A percentile compares a stretch with the other conserved stretches of the same genome.
Conservation (phyloP, 2,113 vertebrate genomes). For the Carlito syrichta region DNA sequence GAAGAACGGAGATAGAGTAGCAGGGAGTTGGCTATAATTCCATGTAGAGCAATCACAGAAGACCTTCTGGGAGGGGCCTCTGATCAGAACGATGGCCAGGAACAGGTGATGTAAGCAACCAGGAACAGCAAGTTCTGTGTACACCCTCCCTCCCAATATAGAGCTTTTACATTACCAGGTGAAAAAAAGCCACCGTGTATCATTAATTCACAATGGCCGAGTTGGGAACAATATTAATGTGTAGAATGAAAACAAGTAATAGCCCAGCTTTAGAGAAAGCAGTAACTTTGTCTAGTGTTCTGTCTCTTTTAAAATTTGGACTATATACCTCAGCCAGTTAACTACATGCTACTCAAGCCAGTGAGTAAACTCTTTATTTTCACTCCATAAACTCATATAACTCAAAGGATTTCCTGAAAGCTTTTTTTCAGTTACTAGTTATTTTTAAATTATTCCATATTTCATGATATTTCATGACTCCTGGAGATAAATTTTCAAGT, state of each 20-base stretch:
- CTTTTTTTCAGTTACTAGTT: neutral
- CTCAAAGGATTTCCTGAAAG: neutral
- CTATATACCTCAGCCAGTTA: neutral
- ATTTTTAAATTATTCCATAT: neutral
- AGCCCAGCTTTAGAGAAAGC: neutral
- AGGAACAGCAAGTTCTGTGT: neutral
- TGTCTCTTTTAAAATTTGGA: neutral
- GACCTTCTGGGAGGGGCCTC: neutral
- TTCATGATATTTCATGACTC: neutral
- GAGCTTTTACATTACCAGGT: neutral
- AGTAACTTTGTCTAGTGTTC: neutral
- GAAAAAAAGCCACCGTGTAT: neutral
- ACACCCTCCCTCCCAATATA: neutral
- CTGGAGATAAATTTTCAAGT: constrained; percentile 8
- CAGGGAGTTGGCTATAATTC: neutral
- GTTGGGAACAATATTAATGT: neutral
- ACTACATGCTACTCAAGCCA: neutral
- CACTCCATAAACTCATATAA: neutral
- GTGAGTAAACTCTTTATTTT: neutral
- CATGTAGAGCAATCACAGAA: neutral
- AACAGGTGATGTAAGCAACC: neutral
- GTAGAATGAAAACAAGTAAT: neutral
- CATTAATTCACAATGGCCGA: neutral
- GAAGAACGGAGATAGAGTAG: neutral
- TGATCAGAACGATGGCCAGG: neutral